These are phyloP conservation scores for Ageneiosus marmoratus DNA, from an alignment of 2,113 vertebrate genomes.

Conservation along the genomic window DNA sequence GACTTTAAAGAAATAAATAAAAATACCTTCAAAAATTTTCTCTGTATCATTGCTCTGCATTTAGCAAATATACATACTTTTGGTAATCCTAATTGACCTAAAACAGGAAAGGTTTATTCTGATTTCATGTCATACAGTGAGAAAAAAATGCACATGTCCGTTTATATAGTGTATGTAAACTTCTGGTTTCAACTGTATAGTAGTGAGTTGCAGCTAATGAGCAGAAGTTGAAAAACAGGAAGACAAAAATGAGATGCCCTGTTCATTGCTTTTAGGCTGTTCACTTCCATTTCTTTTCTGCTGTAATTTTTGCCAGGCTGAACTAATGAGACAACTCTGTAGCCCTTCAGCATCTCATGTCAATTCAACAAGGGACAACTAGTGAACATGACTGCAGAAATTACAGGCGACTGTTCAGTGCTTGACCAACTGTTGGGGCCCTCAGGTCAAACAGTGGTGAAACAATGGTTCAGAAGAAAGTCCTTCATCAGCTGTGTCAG, in stretches of 20 bases:
- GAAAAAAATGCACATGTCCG: no score
- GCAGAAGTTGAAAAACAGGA: background rate
- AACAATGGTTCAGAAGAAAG: no score
- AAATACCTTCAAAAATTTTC: no score
- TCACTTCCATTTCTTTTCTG: background rate
- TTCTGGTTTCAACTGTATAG: no score
- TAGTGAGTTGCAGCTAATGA: background rate
- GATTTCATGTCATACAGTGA: no score
- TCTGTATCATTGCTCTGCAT: no score
- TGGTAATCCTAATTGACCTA: no score
- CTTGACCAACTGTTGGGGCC: background rate
- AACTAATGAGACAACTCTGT: constrained; percentile 3
- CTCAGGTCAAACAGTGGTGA: background rate
- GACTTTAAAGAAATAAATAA: no score
- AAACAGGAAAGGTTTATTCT: no score
- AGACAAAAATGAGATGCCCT: background rate
- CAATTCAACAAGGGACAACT: background rate
- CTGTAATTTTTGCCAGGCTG: background rate
- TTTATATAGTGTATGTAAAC: no score
- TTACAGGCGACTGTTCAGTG: background rate
- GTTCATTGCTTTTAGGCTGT: background rate
- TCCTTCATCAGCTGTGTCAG: no score
- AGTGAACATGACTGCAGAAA: constrained; percentile 1
- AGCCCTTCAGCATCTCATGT: background rate
- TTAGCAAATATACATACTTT: no score